phyloP scores from a whole-genome alignment of 1,140 invertebrate species.

The Drosophila biarmipes region DNA sequence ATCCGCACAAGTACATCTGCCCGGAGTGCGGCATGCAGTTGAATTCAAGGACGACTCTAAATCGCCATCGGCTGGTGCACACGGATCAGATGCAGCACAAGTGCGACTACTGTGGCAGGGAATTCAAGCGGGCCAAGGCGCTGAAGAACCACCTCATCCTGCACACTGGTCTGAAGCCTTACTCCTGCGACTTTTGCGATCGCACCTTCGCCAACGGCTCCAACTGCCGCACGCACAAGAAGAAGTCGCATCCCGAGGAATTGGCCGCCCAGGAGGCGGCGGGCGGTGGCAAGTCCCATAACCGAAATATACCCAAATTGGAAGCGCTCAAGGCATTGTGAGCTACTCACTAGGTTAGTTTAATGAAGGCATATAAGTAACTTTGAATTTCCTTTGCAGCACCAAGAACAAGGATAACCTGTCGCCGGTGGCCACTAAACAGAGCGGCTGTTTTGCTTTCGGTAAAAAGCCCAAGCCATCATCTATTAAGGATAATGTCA shows the following conservation, averaged over 20 bases:
- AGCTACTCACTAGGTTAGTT: neutral
- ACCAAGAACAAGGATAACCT: slow-evolving; percentile 76
- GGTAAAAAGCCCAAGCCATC: slow-evolving; percentile 65
- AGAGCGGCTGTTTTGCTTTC: slow-evolving; percentile 75
- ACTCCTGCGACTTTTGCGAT: slow-evolving; percentile 85
- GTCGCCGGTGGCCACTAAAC: slow-evolving; percentile 77
- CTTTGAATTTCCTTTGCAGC: slow-evolving; percentile 20
- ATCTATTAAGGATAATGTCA: slow-evolving; percentile 20
- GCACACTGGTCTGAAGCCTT: slow-evolving; percentile 85
- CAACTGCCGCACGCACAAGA: slow-evolving; percentile 85
- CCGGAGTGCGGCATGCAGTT: slow-evolving; percentile 85
- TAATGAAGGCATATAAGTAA: neutral
- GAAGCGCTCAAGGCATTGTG: slow-evolving; percentile 78
- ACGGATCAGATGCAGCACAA: slow-evolving; percentile 85
- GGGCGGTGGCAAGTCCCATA: slow-evolving; percentile 68
- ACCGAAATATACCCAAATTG: slow-evolving; percentile 81
- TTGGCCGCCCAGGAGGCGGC: slow-evolving; percentile 82
- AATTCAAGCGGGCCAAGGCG: slow-evolving; percentile 82
- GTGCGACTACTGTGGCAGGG: slow-evolving; percentile 80
- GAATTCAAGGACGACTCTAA: slow-evolving; percentile 84
- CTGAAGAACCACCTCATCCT: slow-evolving; percentile 84
- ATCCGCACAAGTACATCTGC: slow-evolving; percentile 85
- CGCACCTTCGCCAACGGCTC: slow-evolving; percentile 85
- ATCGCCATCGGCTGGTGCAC: slow-evolving; percentile 85
- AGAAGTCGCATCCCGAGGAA: slow-evolving; percentile 85